Evolutionary conservation across 2,113 vertebrate species (phyloP).

Genomic region (Perca fluviatilis): DNA sequence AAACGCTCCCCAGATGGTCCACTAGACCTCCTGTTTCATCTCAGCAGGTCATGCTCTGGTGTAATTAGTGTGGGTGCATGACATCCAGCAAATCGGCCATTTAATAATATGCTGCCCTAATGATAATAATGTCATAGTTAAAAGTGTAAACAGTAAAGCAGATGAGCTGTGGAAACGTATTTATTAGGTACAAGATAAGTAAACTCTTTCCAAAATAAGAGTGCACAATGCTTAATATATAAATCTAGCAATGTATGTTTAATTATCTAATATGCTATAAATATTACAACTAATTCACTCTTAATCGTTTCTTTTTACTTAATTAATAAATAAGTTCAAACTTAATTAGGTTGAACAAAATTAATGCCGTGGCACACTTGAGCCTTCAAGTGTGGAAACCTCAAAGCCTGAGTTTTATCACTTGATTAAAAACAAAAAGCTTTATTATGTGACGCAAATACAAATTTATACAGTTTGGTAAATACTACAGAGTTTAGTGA

Average conservation of each 20-base stretch:
- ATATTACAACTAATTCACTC: conserved; percentile 23
- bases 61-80: conserved; percentile 35
- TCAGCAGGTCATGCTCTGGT: conserved; percentile 45
- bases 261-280: conserved; percentile 28
- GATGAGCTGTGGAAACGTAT: neutral
- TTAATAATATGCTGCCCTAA: conserved; percentile 16
- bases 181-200: neutral
- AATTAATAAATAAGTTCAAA: conserved; percentile 42
- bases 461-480: neutral
- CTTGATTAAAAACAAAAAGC: neutral
- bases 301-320: conserved; percentile 16
- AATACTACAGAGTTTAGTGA: neutral
- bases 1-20: conserved; percentile 59
- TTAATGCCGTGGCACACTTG: conserved; percentile 46
- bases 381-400: conserved; percentile 42
- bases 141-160: neutral
- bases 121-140: neutral
- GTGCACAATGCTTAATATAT: neutral
- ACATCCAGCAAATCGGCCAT: conserved; percentile 17
- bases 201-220: neutral
- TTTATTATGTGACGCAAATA: neutral
- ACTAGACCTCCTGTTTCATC: conserved; percentile 46
- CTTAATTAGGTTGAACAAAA: conserved; percentile 68
- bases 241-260: neutral
- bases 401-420: conserved; percentile 21